Percentiles rank a stretch among this genome's conserved stretches.
Conservation (phyloP, 2,888 invertebrate species). For the Helleia helle region DNA sequence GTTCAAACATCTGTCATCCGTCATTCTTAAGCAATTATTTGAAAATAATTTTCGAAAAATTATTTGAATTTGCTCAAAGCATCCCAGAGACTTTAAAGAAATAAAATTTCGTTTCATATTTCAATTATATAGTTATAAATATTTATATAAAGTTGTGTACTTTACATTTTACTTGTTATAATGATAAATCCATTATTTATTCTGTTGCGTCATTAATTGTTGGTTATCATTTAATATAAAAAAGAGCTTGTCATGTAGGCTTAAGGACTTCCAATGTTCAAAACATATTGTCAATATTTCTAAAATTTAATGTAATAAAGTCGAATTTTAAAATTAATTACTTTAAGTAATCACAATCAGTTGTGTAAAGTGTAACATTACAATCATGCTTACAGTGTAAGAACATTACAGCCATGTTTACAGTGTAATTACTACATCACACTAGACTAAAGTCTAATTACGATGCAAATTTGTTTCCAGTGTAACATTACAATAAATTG, state of each 20-base stretch:
- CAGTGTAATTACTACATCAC: slow-evolving; percentile 11
- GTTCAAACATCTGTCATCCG: no score
- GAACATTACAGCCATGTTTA: no score
- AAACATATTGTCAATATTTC: slow-evolving; percentile 62
- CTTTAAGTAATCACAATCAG: no score
- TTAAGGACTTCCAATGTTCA: slow-evolving; percentile 46
- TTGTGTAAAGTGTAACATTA: no score
- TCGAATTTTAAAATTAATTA: slow-evolving; percentile 37
- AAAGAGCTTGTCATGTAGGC: slow-evolving; percentile 60
- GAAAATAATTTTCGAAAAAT: neutral
- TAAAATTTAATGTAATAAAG: slow-evolving; percentile 43
- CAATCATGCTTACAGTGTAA: no score
- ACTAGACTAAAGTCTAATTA: slow-evolving; percentile 5
- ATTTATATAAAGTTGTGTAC: slow-evolving; percentile 8
- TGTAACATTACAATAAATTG: neutral
- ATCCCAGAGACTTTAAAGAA: neutral
- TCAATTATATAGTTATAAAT: neutral
- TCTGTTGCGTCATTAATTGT: slow-evolving; percentile 19
- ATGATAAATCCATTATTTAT: slow-evolving; percentile 16
- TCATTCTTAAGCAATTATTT: no score
- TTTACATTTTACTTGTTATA: slow-evolving; percentile 13
- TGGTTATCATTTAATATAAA: slow-evolving; percentile 19
- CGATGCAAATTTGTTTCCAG: no score
- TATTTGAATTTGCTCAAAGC: slow-evolving; percentile 4
- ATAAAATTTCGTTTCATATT: neutral